Evolutionary conservation across 2,797 vertebrate genomes (phyloP).

Genomic region (Hydrophis major): DNA sequence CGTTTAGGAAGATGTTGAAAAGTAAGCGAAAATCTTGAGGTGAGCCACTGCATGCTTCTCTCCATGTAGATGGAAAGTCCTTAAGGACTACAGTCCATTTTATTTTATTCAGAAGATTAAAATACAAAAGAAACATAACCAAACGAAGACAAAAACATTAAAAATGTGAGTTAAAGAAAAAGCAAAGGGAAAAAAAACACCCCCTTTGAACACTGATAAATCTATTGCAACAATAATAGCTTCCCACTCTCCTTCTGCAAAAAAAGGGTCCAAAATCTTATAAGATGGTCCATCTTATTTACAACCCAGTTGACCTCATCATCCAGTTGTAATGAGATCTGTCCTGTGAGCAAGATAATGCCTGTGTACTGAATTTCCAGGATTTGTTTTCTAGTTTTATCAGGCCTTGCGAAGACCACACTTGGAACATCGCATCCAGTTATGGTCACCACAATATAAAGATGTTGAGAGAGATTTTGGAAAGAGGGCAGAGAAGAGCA

Average conservation of each 20-base stretch:
- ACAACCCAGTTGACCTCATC: neutral
- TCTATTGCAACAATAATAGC: neutral
- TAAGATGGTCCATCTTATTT: neutral
- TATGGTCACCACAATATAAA: neutral
- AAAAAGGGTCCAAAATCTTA: neutral
- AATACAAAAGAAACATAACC: neutral
- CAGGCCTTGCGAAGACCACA: neutral
- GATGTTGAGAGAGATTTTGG: neutral
- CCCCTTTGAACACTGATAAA: neutral
- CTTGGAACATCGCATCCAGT: neutral
- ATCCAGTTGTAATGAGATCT: neutral
- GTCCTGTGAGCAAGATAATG: neutral
- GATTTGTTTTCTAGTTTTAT: neutral
- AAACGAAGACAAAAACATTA: neutral
- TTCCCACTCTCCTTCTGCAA: neutral
- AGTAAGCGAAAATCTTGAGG: too few relatives aligned
- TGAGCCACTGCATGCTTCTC: too few relatives aligned
- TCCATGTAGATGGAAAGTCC: too few relatives aligned
- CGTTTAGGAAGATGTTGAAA: too few relatives aligned
- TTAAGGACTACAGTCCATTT: neutral
- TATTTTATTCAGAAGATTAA: neutral
- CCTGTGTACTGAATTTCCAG: neutral
- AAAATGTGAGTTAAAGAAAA: neutral
- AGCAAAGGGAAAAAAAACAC: neutral
- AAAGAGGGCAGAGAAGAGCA: neutral